Evolutionary conservation across 2,113 vertebrate genomes (phyloP).

Genomic region (Labeo catla): DNA sequence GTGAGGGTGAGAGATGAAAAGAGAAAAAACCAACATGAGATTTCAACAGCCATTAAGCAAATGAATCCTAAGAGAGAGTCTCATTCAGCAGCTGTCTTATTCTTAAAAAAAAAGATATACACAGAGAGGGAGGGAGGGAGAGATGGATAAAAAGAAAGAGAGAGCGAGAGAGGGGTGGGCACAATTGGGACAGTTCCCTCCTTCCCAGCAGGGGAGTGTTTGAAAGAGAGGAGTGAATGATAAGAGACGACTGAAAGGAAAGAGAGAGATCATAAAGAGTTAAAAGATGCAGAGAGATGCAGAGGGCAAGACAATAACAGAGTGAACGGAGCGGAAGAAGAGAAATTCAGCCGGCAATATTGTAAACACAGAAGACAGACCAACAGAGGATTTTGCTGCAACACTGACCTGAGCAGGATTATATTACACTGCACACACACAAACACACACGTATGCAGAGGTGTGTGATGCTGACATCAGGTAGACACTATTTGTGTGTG

Average conservation of each 20-base stretch:
- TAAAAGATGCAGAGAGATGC: slow-evolving; percentile 36
- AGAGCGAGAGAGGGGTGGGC: slow-evolving; percentile 44
- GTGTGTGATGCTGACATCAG: slow-evolving; percentile 31
- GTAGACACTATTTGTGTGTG: slow-evolving; percentile 10
- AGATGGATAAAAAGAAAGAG: slow-evolving; percentile 33
- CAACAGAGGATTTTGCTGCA: slow-evolving; percentile 28
- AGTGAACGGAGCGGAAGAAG: slow-evolving; percentile 30
- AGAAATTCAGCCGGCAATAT: slow-evolving; percentile 35
- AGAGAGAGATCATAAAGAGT: slow-evolving; percentile 39
- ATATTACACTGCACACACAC: slow-evolving; percentile 44
- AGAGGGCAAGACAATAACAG: slow-evolving; percentile 12
- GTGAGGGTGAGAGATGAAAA: slow-evolving; percentile 38
- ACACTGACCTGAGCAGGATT: slow-evolving; percentile 50
- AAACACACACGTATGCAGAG: slow-evolving; percentile 21
- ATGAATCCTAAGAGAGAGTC: slow-evolving; percentile 17
- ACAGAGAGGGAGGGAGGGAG: background rate
- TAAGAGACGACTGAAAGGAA: slow-evolving; percentile 13
- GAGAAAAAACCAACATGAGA: slow-evolving; percentile 8
- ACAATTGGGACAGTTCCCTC: slow-evolving; percentile 51
- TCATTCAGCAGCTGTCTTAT: slow-evolving; percentile 37
- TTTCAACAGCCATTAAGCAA: slow-evolving; percentile 28
- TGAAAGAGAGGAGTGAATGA: slow-evolving; percentile 43
- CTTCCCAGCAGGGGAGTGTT: slow-evolving; percentile 41
- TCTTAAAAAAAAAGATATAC: slow-evolving; percentile 26
- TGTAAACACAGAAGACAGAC: background rate